A percentile compares a stretch with the other conserved stretches of the same genome.
phyloP scores from a whole-genome alignment of 2,888 invertebrate species.

The Podabrus alpinus region DNA sequence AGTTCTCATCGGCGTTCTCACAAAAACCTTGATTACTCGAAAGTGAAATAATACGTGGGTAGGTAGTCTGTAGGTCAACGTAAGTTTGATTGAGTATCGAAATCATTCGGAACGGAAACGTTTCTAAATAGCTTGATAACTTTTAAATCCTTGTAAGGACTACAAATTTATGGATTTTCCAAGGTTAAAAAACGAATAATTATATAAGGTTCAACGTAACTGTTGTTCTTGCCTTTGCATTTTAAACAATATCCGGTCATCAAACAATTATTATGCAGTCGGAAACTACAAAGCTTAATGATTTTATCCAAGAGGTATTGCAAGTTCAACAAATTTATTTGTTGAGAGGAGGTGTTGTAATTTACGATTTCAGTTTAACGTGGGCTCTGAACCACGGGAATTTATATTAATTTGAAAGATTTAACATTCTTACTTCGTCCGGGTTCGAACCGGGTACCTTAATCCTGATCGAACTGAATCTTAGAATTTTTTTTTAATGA shows the following conservation, averaged over 20 bases:
- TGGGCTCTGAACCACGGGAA: too few species aligned
- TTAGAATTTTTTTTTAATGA: too few species aligned
- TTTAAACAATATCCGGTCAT: not conserved
- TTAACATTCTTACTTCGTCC: too few species aligned
- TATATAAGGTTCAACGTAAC: not conserved
- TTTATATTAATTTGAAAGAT: too few species aligned
- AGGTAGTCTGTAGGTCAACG: not conserved
- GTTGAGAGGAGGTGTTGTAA: too few species aligned
- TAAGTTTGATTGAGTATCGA: not conserved
- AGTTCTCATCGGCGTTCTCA: not conserved
- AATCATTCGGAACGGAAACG: not conserved
- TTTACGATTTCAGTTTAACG: too few species aligned
- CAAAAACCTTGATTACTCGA: not conserved
- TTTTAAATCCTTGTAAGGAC: not conserved
- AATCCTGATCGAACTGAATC: too few species aligned
- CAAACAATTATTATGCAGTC: not conserved
- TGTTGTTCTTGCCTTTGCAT: not conserved
- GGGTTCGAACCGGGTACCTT: too few species aligned
- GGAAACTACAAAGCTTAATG: not conserved
- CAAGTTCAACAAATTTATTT: too few species aligned
- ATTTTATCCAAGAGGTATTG: not conserved
- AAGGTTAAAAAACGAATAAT: not conserved
- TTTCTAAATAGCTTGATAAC: not conserved
- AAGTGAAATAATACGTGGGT: not conserved
- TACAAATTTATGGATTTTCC: not conserved